Conservation (phyloP, 1,140 invertebrate genomes). For the Dryas iulia region DNA sequence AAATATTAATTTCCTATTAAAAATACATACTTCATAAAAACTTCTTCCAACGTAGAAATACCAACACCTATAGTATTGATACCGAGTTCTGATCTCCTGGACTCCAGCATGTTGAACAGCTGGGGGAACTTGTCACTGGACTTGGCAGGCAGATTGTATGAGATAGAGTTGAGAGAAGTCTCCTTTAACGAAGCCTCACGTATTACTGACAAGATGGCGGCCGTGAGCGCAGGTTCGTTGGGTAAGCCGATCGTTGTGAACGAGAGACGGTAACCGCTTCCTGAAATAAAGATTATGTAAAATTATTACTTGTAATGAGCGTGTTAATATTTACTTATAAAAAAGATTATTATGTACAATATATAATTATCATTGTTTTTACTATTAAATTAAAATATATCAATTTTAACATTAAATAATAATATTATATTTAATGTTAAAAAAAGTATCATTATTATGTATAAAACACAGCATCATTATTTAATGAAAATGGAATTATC, state of each 20-base stretch:
- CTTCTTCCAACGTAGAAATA: conserved; percentile 92
- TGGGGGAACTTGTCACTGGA: conserved; percentile 73
- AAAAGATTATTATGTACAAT: too few relatives aligned
- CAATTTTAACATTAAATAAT: too few relatives aligned
- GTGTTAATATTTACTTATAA: too few relatives aligned
- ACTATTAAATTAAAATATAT: too few relatives aligned
- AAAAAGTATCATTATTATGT: too few relatives aligned
- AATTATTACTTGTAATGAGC: too few relatives aligned
- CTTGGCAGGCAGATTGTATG: conserved; percentile 54
- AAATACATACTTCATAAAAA: conserved; percentile 87
- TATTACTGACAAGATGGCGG: conserved; percentile 37
- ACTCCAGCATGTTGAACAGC: conserved; percentile 85
- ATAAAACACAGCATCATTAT: too few relatives aligned
- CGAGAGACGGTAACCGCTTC: conserved; percentile 60
- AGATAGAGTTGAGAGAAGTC: conserved; percentile 43
- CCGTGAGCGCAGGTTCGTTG: conserved; percentile 42
- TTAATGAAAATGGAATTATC: too few relatives aligned
- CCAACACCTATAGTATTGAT: conserved; percentile 89
- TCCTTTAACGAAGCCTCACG: conserved; percentile 53
- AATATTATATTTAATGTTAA: too few relatives aligned
- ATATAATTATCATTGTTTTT: too few relatives aligned
- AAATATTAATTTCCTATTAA: neutral
- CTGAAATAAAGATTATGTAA: conserved; percentile 36
- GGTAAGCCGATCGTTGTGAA: conserved; percentile 48
- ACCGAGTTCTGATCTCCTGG: conserved; percentile 81